phyloP scores from a whole-genome alignment of 1,140 invertebrate species.

The Panonychus citri region DNA sequence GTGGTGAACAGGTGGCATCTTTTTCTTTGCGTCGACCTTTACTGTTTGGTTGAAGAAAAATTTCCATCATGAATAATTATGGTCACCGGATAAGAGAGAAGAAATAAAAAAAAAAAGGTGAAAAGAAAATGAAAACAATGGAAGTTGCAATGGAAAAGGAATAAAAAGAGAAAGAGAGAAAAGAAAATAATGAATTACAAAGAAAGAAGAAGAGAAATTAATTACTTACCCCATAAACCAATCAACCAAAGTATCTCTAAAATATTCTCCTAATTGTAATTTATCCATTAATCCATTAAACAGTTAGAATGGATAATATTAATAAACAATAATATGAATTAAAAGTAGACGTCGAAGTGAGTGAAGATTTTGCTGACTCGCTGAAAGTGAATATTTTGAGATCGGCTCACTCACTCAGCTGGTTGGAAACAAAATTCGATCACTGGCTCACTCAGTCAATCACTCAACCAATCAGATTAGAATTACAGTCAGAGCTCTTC shows the following conservation, averaged over 20 bases:
- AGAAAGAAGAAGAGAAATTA: not conserved
- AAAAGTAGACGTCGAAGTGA: too few species aligned
- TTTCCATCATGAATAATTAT: not conserved
- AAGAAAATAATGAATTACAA: not conserved
- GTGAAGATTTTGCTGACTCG: too few species aligned
- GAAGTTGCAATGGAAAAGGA: not conserved
- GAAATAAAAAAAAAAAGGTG: not conserved
- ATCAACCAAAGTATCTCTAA: not conserved
- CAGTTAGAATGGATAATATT: too few species aligned
- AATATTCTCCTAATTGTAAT: not conserved
- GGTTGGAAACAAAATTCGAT: too few species aligned
- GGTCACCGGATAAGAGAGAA: not conserved
- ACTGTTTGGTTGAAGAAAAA: constrained; percentile 34
- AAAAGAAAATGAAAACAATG: not conserved
- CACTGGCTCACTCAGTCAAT: too few species aligned
- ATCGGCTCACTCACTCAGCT: too few species aligned
- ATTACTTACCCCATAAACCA: not conserved
- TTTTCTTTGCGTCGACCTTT: constrained; percentile 92
- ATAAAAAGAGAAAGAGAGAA: not conserved
- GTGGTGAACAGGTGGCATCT: constrained; percentile 19
- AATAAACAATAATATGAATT: too few species aligned
- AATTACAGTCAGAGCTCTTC: too few species aligned
- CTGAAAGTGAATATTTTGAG: too few species aligned
- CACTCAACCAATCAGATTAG: too few species aligned
- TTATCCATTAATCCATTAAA: not conserved